Evolutionary conservation across 1,140 invertebrate species (phyloP).

Genomic region (Leptinotarsa texana): DNA sequence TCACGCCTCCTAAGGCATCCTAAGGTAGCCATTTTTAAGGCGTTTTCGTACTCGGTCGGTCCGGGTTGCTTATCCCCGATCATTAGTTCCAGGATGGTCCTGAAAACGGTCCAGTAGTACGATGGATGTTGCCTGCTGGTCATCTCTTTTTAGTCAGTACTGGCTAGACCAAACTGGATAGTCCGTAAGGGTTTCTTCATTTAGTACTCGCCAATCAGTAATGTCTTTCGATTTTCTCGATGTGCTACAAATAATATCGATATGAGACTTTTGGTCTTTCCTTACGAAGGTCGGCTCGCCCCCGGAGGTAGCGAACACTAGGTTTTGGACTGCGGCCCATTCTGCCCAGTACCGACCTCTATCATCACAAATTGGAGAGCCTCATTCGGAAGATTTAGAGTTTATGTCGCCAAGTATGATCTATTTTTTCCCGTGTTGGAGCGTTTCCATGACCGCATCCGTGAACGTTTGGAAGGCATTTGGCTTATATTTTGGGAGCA

Average conservation of each 20-base stretch:
- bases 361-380: slow-evolving; percentile 31
- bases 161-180: slow-evolving; percentile 4
- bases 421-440: neutral
- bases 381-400: slow-evolving; percentile 40
- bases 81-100: neutral
- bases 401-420: slow-evolving; percentile 44
- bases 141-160: neutral
- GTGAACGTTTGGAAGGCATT: neutral
- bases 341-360: slow-evolving; percentile 35
- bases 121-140: neutral
- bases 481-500: neutral
- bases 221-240: slow-evolving; percentile 14
- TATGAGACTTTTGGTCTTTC: slow-evolving; percentile 22
- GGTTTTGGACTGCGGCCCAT: slow-evolving; percentile 18
- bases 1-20: neutral
- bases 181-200: slow-evolving; percentile 16
- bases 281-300: slow-evolving; percentile 31
- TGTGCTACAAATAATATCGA: slow-evolving; percentile 37
- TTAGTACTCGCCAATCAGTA: slow-evolving; percentile 12
- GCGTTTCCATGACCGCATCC: neutral
- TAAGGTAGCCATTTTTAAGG: neutral
- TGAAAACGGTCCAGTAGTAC: neutral
- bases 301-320: slow-evolving; percentile 32
- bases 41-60: neutral
- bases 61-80: neutral